phyloP scores from a whole-genome alignment of 2,797 vertebrate species.

The Pangasius djambal region DNA sequence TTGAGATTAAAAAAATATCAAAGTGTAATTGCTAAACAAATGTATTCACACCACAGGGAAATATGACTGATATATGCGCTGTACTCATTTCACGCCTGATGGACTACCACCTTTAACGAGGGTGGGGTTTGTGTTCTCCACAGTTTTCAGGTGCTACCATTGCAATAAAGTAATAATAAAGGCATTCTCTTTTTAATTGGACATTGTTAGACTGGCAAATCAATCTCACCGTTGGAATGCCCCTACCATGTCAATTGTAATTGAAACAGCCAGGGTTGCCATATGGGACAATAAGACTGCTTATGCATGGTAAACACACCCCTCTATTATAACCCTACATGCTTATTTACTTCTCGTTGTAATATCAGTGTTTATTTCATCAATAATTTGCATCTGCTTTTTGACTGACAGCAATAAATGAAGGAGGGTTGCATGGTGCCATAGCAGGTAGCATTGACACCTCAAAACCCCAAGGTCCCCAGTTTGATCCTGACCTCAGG shows the following conservation, averaged over 20 bases:
- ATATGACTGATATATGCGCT: slow-evolving; percentile 74
- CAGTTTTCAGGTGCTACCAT: slow-evolving; percentile 63
- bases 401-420: not conserved
- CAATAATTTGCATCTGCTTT: slow-evolving; percentile 9
- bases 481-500: not conserved
- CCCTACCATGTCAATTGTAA: slow-evolving; percentile 78
- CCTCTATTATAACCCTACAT: slow-evolving; percentile 21
- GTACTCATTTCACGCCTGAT: slow-evolving; percentile 82
- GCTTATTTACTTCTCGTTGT: slow-evolving; percentile 25
- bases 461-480: not conserved
- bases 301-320: slow-evolving; percentile 56
- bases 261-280: slow-evolving; percentile 71
- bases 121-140: slow-evolving; percentile 63
- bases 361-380: slow-evolving; percentile 12
- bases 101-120: slow-evolving; percentile 74
- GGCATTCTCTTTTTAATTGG: slow-evolving; percentile 82
- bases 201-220: slow-evolving; percentile 81
- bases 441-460: not conserved
- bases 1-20: slow-evolving; percentile 49
- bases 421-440: not conserved
- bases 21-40: slow-evolving; percentile 71
- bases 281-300: slow-evolving; percentile 55
- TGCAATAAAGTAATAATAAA: slow-evolving; percentile 78
- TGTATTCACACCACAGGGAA: slow-evolving; percentile 70
- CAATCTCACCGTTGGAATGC: slow-evolving; percentile 74